Percentiles rank a stretch among this genome's conserved stretches.
phyloP scores from a whole-genome alignment of 1,140 invertebrate genomes.

The Catajapyx aquilonaris region DNA sequence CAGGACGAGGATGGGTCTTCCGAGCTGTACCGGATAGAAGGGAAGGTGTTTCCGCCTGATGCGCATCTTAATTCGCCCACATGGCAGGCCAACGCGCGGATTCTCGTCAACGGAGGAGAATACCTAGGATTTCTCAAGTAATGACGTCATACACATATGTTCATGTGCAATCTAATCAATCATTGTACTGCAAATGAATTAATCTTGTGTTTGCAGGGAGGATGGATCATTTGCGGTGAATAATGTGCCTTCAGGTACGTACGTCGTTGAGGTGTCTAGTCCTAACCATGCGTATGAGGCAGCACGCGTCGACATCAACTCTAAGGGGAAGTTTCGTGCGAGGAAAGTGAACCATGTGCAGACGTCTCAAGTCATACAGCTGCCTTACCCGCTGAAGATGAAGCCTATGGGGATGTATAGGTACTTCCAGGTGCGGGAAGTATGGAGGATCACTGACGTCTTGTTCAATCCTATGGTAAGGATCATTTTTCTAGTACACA shows the following conservation, averaged over 20 bases:
- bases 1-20: slow-evolving; percentile 4
- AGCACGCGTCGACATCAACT: slow-evolving; percentile 82
- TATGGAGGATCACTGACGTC: slow-evolving; percentile 87
- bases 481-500: too few species aligned
- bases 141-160: too few species aligned
- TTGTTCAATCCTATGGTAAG: slow-evolving; percentile 83
- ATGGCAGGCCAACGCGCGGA: slow-evolving; percentile 55
- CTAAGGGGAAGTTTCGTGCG: slow-evolving; percentile 87
- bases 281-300: slow-evolving; percentile 82
- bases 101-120: slow-evolving; percentile 73
- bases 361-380: slow-evolving; percentile 62
- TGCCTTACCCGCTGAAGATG: slow-evolving; percentile 78
- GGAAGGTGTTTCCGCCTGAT: slow-evolving; percentile 53
- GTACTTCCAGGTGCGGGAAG: slow-evolving; percentile 86
- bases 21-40: slow-evolving; percentile 47
- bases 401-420: slow-evolving; percentile 56
- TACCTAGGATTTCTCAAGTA: slow-evolving; percentile 62
- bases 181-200: too few species aligned
- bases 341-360: slow-evolving; percentile 89
- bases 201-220: slow-evolving; percentile 32
- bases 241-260: slow-evolving; percentile 82
- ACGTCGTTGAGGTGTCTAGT: slow-evolving; percentile 80
- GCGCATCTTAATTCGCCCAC: slow-evolving; percentile 25
- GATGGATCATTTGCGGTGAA: slow-evolving; percentile 85
- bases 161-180: too few species aligned